Evolutionary conservation across 2,113 vertebrate species (phyloP).

Genomic region (Lepisosteus oculatus): DNA sequence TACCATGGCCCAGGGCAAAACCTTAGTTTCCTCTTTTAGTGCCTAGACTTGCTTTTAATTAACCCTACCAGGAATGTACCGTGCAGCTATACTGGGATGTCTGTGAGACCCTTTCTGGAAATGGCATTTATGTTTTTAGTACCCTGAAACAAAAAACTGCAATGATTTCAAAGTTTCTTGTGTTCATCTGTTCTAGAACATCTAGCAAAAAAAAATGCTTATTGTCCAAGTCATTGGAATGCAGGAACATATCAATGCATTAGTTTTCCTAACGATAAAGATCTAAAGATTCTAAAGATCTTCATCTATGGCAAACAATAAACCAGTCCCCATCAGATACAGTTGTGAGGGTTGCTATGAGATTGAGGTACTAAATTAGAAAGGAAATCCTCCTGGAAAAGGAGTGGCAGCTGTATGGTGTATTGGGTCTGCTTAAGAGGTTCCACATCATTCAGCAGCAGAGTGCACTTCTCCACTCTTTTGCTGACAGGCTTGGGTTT

Average conservation of each 20-base stretch:
- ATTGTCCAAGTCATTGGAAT: too few relatives aligned
- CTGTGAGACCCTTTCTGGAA: background rate
- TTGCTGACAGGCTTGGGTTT: constrained; percentile 21
- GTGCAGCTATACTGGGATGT: background rate
- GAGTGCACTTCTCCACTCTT: constrained; percentile 23
- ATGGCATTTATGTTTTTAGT: too few relatives aligned
- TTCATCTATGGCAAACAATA: too few relatives aligned
- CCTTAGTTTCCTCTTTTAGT: background rate
- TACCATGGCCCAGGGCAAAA: background rate
- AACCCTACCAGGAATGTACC: background rate
- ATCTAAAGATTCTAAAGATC: too few relatives aligned
- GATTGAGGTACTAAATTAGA: too few relatives aligned
- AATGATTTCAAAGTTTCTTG: background rate
- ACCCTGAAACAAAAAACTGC: background rate
- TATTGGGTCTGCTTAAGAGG: constrained; percentile 1
- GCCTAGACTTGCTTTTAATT: background rate
- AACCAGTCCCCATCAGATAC: too few relatives aligned
- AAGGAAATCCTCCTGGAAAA: too few relatives aligned
- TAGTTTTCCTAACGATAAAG: too few relatives aligned
- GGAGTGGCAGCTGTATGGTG: background rate
- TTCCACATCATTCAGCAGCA: constrained; percentile 33
- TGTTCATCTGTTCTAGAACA: too few relatives aligned
- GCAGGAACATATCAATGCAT: too few relatives aligned
- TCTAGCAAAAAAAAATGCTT: too few relatives aligned
- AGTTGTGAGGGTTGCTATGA: too few relatives aligned